Evolutionary conservation across 2,888 invertebrate species (phyloP).

Genomic region (Arenicola marina): DNA sequence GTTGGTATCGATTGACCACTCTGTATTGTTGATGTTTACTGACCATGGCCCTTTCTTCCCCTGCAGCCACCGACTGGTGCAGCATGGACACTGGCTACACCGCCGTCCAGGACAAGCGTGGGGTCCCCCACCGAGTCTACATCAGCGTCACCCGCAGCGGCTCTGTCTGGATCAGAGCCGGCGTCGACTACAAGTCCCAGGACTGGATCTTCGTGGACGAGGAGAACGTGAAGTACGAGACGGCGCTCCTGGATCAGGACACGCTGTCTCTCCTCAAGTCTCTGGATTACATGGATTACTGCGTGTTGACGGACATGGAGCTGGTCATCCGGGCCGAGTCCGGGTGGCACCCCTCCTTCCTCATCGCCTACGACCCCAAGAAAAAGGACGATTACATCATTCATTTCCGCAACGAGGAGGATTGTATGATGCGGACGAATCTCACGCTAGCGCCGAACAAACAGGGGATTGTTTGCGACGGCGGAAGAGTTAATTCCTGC

Average conservation of each 20-base stretch:
- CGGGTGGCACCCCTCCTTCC: conserved; percentile 35
- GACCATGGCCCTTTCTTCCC: too few relatives aligned
- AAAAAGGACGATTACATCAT: conserved; percentile 11
- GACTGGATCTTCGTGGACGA: conserved; percentile 31
- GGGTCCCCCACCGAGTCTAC: conserved; percentile 31
- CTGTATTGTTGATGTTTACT: too few relatives aligned
- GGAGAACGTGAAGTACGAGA: conserved; percentile 4
- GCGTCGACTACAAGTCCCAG: conserved; percentile 19
- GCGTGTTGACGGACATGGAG: conserved; percentile 32
- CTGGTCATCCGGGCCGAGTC: conserved; percentile 23
- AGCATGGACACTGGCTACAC: conserved; percentile 33
- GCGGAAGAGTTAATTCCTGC: conserved; percentile 28
- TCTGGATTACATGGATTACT: conserved; percentile 30
- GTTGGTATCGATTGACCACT: too few relatives aligned
- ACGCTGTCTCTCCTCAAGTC: conserved; percentile 18
- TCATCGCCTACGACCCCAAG: conserved; percentile 28
- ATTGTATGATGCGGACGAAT: conserved; percentile 27
- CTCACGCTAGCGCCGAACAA: conserved; percentile 24
- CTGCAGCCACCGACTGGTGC: too few relatives aligned
- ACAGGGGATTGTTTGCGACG: conserved; percentile 31
- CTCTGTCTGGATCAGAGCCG: conserved; percentile 29
- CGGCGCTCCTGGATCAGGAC: conserved; percentile 13
- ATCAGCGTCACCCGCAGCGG: conserved; percentile 33
- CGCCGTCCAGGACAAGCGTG: conserved; percentile 28
- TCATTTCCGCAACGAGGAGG: conserved; percentile 12